A percentile compares a stretch with the other conserved stretches of the same genome.
Evolutionary conservation across 1,140 invertebrate genomes (phyloP).

Genomic region (Elysia chlorotica): DNA sequence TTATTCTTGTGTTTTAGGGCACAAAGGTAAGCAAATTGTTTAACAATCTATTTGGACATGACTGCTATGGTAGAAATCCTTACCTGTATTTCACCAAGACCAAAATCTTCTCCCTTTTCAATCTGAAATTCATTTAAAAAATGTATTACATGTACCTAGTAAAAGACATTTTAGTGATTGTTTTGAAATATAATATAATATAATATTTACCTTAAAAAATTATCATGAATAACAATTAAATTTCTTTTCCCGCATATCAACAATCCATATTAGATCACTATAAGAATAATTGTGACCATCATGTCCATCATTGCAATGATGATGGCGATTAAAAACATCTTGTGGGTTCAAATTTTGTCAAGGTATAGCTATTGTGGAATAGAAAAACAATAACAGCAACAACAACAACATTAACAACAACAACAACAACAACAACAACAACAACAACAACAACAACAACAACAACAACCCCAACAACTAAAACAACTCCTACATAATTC

Average conservation of each 20-base stretch:
- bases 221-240: background rate
- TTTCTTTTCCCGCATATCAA: no score
- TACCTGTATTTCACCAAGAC: slow-evolving; percentile 19
- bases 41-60: background rate
- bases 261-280: no score
- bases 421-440: background rate
- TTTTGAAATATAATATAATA: background rate
- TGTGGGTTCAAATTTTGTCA: no score
- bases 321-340: no score
- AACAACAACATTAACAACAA: background rate
- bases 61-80: background rate
- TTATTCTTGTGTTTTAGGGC: no score
- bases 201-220: background rate
- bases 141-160: no score
- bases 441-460: background rate
- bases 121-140: no score
- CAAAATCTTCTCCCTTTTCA: slow-evolving; percentile 19
- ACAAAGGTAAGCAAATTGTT: no score
- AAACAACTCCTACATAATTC: background rate
- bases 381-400: background rate
- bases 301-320: no score
- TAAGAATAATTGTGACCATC: no score
- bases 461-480: background rate
- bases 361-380: background rate
- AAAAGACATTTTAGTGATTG: no score